Conservation (phyloP, 2,888 invertebrate species). For the Exephanes ischioxanthus region DNA sequence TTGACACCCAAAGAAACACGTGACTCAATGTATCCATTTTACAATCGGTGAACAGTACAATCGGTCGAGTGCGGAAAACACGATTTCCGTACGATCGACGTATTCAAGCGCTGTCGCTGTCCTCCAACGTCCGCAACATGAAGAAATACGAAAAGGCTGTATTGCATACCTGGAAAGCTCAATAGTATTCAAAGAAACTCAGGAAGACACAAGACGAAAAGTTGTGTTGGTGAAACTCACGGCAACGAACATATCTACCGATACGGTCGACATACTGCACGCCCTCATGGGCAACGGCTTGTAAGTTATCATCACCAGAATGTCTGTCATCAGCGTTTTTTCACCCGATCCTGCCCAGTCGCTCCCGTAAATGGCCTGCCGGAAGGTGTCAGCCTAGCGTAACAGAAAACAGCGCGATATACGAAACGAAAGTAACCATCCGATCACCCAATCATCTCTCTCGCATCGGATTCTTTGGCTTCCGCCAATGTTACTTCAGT, state of each 20-base stretch:
- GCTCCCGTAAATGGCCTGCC: conserved; percentile 50
- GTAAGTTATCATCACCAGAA: conserved; percentile 62
- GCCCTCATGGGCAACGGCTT: conserved; percentile 56
- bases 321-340: conserved; percentile 49
- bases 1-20: not conserved
- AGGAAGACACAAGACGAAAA: not conserved
- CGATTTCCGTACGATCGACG: not conserved
- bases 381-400: conserved; percentile 58
- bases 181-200: not conserved
- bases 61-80: not conserved
- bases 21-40: not conserved
- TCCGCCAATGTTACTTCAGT: conserved; percentile 51
- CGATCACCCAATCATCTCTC: not conserved
- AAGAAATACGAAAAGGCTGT: conserved; percentile 64
- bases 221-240: conserved; percentile 38
- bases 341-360: conserved; percentile 60
- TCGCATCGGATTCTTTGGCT: not conserved
- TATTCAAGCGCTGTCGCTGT: not conserved
- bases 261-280: conserved; percentile 57
- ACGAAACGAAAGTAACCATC: not conserved
- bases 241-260: conserved; percentile 65
- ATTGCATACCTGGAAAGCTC: conserved; percentile 47
- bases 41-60: not conserved
- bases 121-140: conserved; percentile 56
- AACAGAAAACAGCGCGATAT: not conserved